phyloP scores from a whole-genome alignment of 2,113 vertebrate genomes.

The Trochalopteron elliotii region DNA sequence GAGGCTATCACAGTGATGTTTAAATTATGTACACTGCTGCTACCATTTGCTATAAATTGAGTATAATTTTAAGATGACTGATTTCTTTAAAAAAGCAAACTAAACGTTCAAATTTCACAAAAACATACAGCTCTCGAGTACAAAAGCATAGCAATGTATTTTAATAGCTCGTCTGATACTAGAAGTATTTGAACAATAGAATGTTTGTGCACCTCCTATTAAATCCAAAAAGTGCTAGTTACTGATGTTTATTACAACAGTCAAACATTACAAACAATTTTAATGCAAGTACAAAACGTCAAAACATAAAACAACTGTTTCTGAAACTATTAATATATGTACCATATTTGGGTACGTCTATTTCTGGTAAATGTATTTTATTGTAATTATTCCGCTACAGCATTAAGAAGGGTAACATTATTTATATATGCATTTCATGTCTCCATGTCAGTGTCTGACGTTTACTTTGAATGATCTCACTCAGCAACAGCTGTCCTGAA shows the following conservation, averaged over 20 bases:
- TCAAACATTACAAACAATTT: background rate
- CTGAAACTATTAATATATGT: background rate
- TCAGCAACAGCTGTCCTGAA: slow-evolving; percentile 4
- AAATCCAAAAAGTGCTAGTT: background rate
- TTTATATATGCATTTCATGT: background rate
- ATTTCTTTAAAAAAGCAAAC: background rate
- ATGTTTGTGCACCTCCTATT: background rate
- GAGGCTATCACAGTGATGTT: background rate
- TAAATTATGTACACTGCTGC: background rate
- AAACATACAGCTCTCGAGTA: rapidly evolving
- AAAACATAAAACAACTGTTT: background rate
- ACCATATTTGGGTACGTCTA: background rate
- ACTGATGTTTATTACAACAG: background rate
- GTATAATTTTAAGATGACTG: background rate
- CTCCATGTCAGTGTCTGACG: background rate
- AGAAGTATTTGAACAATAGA: background rate
- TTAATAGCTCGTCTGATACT: background rate
- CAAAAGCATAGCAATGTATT: background rate
- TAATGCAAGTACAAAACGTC: background rate
- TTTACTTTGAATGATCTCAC: background rate
- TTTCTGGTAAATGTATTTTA: background rate
- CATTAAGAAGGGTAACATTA: background rate
- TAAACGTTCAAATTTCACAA: background rate
- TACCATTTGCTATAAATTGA: background rate
- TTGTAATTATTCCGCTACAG: background rate